Conservation (phyloP, 2,113 vertebrate genomes). For the Ammodytes dubius region DNA sequence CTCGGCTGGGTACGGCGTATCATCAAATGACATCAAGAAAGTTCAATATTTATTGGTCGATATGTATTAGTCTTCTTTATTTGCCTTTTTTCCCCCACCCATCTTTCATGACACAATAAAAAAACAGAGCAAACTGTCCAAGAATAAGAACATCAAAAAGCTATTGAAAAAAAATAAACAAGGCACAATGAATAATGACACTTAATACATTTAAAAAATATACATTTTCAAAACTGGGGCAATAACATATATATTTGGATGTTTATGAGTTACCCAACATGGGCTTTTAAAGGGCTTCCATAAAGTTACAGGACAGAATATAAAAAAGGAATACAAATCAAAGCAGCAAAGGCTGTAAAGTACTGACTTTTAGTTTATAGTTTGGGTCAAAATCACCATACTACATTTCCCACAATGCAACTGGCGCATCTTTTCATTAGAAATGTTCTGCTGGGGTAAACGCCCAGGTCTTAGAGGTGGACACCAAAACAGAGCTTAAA, state of each 20-base stretch:
- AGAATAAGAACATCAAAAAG: conserved; percentile 8
- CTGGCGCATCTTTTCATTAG: not conserved
- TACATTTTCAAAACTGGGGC: not conserved
- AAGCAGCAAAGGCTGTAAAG: not conserved
- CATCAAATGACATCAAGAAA: not conserved
- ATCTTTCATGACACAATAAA: conserved; percentile 17
- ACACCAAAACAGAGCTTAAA: not conserved
- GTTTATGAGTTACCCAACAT: too few relatives aligned
- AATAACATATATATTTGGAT: not conserved
- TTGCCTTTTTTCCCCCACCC: too few relatives aligned
- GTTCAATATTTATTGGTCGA: not conserved
- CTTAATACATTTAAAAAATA: conserved; percentile 13
- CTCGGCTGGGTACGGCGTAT: not conserved
- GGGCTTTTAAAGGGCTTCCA: not conserved
- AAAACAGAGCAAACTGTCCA: conserved; percentile 35
- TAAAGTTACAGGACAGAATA: not conserved
- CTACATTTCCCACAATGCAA: conserved; percentile 9
- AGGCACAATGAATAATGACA: conserved; percentile 21
- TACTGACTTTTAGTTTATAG: not conserved
- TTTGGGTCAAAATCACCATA: too few relatives aligned
- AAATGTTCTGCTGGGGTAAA: not conserved
- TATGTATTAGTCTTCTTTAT: conserved; percentile 51
- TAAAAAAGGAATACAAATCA: not conserved
- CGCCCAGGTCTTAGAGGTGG: not conserved
- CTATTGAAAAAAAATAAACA: not conserved